Evolutionary conservation across 2,888 invertebrate genomes (phyloP).

Genomic region (Petrophora chlorosata): DNA sequence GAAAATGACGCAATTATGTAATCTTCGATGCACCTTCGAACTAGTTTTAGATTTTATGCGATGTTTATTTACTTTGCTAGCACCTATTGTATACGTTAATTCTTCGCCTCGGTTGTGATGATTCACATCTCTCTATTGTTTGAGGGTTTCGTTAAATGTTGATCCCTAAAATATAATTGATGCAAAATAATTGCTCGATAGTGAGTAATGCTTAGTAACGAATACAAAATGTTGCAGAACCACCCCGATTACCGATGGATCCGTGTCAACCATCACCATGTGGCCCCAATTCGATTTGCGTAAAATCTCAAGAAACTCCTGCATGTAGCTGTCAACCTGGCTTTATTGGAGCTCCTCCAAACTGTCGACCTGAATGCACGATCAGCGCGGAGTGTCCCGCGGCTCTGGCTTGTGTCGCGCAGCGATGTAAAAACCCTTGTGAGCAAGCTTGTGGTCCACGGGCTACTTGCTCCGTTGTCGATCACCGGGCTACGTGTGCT

Average conservation of each 20-base stretch:
- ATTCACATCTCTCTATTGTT: no score
- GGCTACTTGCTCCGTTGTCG: slow-evolving; percentile 84
- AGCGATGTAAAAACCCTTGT: slow-evolving; percentile 87
- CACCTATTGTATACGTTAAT: no score
- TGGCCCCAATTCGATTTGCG: slow-evolving; percentile 86
- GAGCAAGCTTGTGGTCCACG: slow-evolving; percentile 85
- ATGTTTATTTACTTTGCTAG: no score
- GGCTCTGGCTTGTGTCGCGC: slow-evolving; percentile 85
- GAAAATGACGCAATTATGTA: no score
- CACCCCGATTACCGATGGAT: slow-evolving; percentile 58
- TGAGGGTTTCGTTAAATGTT: no score
- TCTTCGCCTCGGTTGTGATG: no score
- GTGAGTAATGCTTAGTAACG: no score
- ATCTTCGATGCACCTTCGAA: no score
- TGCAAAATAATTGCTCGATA: no score
- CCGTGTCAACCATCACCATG: slow-evolving; percentile 88
- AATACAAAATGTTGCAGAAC: slow-evolving; percentile 45
- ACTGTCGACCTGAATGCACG: slow-evolving; percentile 87
- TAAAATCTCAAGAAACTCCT: slow-evolving; percentile 84
- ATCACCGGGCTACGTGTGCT: slow-evolving; percentile 86
- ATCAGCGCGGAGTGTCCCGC: slow-evolving; percentile 88
- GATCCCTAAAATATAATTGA: no score
- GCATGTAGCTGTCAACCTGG: slow-evolving; percentile 86
- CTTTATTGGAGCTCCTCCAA: slow-evolving; percentile 86
- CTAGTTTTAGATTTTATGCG: no score